Percentiles rank a stretch among this genome's conserved stretches.
Conservation (phyloP, 2,797 vertebrate genomes). For the Rhynchonycteris naso region DNA sequence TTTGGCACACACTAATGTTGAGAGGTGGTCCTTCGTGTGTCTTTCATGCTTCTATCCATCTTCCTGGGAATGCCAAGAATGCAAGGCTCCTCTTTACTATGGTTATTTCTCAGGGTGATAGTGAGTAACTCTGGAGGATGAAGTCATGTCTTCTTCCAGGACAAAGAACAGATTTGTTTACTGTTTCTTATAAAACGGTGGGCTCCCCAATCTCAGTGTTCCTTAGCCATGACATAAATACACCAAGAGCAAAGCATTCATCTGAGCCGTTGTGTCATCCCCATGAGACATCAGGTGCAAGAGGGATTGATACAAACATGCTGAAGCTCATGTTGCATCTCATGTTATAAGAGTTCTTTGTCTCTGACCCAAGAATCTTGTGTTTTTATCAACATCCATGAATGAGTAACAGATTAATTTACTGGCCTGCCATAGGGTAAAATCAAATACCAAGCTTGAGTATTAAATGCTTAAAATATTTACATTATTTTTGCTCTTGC, state of each 20-base stretch:
- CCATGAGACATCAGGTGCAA: background rate
- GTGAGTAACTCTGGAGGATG: constrained; percentile 7
- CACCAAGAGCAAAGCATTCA: background rate
- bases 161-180: constrained; percentile 30
- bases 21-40: background rate
- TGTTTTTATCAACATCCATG: background rate
- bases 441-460: background rate
- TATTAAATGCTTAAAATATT: constrained; percentile 15
- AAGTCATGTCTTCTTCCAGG: background rate
- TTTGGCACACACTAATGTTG: background rate
- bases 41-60: background rate
- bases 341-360: background rate
- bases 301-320: background rate
- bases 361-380: background rate
- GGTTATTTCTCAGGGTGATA: background rate
- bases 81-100: background rate
- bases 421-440: background rate
- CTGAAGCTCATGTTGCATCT: background rate
- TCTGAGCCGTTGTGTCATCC: background rate
- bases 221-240: background rate
- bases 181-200: background rate
- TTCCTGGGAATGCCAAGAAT: background rate
- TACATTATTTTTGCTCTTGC: constrained; percentile 27
- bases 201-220: background rate
- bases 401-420: constrained; percentile 3